These are phyloP conservation scores for Novumbra hubbsi DNA, from an alignment of 2,797 vertebrate species.

Conservation along the genomic window DNA sequence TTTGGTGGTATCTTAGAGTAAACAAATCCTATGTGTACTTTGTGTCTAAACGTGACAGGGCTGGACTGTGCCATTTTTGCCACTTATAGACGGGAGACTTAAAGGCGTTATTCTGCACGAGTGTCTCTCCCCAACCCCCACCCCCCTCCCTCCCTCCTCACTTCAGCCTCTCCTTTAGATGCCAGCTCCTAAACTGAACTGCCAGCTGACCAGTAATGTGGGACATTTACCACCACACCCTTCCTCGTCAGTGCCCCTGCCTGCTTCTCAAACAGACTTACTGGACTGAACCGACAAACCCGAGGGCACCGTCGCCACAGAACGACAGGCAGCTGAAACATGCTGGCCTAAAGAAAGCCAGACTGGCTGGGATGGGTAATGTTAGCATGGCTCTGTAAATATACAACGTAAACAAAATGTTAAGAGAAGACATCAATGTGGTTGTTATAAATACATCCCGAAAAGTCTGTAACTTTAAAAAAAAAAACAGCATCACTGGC, in stretches of 20 bases:
- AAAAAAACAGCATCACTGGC: conserved; percentile 39
- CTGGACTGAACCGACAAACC: conserved; percentile 40
- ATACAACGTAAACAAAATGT: conserved; percentile 51
- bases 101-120: conserved; percentile 36
- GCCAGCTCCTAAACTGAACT: conserved; percentile 73
- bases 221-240: conserved; percentile 65
- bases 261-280: conserved; percentile 45
- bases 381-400: conserved; percentile 31
- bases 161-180: conserved; percentile 36
- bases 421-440: conserved; percentile 16
- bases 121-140: background rate
- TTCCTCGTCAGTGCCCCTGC: conserved; percentile 53
- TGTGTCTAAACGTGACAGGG: conserved; percentile 47
- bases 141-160: conserved; percentile 11
- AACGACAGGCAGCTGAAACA: conserved; percentile 1
- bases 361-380: conserved; percentile 9
- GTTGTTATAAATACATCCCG: conserved; percentile 10
- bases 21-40: background rate
- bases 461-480: conserved; percentile 43
- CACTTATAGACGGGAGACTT: conserved; percentile 44
- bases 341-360: conserved; percentile 24
- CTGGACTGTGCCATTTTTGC: conserved; percentile 24
- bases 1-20: too few species aligned
- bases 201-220: conserved; percentile 56
- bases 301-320: conserved; percentile 40